Percentiles rank a stretch among this genome's conserved stretches.
Conservation (phyloP, 2,113 vertebrate genomes). For the Heloderma charlesbogerti region DNA sequence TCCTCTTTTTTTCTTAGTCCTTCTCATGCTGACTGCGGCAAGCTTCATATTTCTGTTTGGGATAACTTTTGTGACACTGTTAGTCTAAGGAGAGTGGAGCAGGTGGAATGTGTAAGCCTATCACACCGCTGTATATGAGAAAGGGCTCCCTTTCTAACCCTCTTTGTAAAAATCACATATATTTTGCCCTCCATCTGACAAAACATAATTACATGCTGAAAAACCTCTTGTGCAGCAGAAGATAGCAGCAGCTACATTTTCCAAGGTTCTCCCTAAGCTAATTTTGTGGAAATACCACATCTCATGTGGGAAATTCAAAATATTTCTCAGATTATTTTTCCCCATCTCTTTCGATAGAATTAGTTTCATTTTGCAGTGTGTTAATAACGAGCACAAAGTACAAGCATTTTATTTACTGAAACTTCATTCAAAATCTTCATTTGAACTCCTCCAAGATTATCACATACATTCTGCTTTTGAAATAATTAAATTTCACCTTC, state of each 20-base stretch:
- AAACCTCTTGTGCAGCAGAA: not conserved
- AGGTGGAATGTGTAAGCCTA: constrained; percentile 1
- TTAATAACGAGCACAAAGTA: constrained; percentile 1
- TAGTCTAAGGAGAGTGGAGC: not conserved
- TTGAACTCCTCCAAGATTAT: constrained; percentile 25
- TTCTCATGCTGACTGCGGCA: not conserved
- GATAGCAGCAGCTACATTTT: constrained; percentile 3
- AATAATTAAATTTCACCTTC: constrained; percentile 47
- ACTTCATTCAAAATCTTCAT: not conserved
- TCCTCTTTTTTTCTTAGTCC: too few species aligned
- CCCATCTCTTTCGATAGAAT: constrained; percentile 10
- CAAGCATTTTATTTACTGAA: constrained; percentile 34
- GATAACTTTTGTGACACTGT: not conserved
- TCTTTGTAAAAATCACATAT: constrained; percentile 23
- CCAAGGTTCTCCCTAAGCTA: constrained; percentile 5
- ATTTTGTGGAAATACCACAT: constrained; percentile 27
- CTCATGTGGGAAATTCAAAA: constrained; percentile 28
- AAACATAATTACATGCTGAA: constrained; percentile 22
- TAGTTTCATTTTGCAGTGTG: constrained; percentile 27
- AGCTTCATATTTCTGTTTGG: not conserved
- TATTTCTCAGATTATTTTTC: constrained; percentile 37
- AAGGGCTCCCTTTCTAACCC: not conserved
- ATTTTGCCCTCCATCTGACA: not conserved
- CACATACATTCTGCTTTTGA: constrained; percentile 46
- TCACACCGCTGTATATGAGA: not conserved